Percentiles rank a stretch among this genome's conserved stretches.
phyloP scores from a whole-genome alignment of 2,113 vertebrate species.

The Raja brachyura region DNA sequence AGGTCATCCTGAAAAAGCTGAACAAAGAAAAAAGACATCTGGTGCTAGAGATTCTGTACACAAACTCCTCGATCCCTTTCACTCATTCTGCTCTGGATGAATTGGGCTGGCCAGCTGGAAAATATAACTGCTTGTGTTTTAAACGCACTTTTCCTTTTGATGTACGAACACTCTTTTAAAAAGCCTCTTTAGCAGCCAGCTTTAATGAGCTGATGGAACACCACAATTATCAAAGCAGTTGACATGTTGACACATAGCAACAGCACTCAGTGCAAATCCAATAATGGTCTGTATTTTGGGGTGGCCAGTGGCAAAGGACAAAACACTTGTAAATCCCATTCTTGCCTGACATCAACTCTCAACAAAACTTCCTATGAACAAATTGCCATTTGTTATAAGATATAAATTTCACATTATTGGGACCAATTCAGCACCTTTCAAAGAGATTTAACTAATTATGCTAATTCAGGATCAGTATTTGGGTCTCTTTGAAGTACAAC shows the following conservation, averaged over 20 bases:
- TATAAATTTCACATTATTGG: slow-evolving; percentile 21
- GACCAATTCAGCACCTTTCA: slow-evolving; percentile 14
- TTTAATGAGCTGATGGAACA: slow-evolving; percentile 11
- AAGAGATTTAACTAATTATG: slow-evolving; percentile 37
- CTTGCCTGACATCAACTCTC: slow-evolving; percentile 8
- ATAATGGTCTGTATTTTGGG: background rate
- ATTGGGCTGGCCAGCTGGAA: background rate
- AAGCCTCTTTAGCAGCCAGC: background rate
- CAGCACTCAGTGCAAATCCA: slow-evolving; percentile 1
- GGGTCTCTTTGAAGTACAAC: slow-evolving; percentile 33
- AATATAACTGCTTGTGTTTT: background rate
- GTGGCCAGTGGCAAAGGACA: background rate
- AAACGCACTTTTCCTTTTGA: background rate
- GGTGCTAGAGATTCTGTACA: background rate
- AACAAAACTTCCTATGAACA: background rate
- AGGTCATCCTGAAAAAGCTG: background rate
- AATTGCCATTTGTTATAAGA: slow-evolving; percentile 15
- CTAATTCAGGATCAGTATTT: slow-evolving; percentile 32
- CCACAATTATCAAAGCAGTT: background rate
- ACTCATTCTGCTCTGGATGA: background rate
- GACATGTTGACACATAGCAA: background rate
- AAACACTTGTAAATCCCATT: background rate
- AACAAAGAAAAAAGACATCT: background rate
- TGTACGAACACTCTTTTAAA: background rate
- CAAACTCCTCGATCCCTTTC: background rate